These are phyloP conservation scores for Toxotes lorentzi DNA, from an alignment of 2,797 vertebrate species.

Conservation along the genomic window DNA sequence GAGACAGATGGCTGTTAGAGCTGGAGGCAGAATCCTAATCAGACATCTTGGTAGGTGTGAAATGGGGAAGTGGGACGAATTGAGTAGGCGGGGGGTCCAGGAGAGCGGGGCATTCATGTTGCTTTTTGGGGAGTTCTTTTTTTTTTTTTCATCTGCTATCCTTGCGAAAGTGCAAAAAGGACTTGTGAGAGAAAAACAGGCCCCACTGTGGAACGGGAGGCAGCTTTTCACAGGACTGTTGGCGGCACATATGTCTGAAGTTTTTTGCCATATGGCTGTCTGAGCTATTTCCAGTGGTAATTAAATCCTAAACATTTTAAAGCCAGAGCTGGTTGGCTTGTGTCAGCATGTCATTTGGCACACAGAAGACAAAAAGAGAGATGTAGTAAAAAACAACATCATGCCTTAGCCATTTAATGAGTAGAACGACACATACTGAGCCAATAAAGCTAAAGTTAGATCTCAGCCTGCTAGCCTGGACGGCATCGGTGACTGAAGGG, in stretches of 20 bases:
- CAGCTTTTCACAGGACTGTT: conserved; percentile 94
- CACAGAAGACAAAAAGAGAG: conserved; percentile 71
- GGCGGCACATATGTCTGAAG: conserved; percentile 96
- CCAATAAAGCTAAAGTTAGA: conserved; percentile 68
- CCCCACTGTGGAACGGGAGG: conserved; percentile 83
- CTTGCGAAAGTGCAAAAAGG: conserved; percentile 80
- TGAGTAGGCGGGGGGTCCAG: conserved; percentile 78
- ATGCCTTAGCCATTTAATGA: conserved; percentile 54
- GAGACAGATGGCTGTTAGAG: conserved; percentile 86
- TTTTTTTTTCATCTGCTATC: conserved; percentile 77
- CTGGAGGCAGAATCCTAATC: conserved; percentile 82
- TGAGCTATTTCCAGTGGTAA: conserved; percentile 96
- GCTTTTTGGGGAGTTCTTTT: conserved; percentile 74
- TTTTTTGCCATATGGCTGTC: conserved; percentile 96
- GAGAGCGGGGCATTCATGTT: conserved; percentile 79
- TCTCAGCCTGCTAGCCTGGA: conserved; percentile 51
- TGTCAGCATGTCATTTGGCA: conserved; percentile 78
- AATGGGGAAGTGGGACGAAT: conserved; percentile 83
- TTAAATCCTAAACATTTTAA: conserved; percentile 96
- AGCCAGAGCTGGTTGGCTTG: conserved; percentile 71
- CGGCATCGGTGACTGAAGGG: conserved; percentile 50
- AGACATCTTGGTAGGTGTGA: conserved; percentile 87
- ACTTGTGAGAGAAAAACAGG: conserved; percentile 76
- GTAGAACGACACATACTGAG: conserved; percentile 38
- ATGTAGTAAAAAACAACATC: conserved; percentile 44